Evolutionary conservation across 2,888 invertebrate genomes (phyloP).

Genomic region (Lithophane socia): DNA sequence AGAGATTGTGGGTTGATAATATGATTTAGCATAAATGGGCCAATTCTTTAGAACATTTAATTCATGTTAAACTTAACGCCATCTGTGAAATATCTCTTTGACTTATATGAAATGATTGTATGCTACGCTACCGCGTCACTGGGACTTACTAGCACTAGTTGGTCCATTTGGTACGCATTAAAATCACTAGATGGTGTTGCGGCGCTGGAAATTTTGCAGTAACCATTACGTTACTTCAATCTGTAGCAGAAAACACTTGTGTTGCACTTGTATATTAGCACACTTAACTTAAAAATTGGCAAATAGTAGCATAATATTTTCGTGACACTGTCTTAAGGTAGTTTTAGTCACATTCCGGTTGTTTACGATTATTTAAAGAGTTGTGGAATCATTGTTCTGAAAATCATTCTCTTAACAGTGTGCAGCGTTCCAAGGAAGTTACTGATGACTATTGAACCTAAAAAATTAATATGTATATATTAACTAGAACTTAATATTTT

Average conservation of each 20-base stretch:
- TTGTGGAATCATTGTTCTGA: background rate
- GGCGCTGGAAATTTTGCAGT: background rate
- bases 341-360: too few species aligned
- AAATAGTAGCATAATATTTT: background rate
- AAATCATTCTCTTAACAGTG: background rate
- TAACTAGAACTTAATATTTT: background rate
- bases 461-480: background rate
- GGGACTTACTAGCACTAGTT: background rate
- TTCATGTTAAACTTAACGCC: constrained; percentile 22
- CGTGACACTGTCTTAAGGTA: background rate
- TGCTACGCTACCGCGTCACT: background rate
- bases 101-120: background rate
- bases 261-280: background rate
- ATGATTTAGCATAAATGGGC: background rate
- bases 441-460: background rate
- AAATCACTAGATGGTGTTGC: constrained; percentile 44
- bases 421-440: background rate
- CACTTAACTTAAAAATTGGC: background rate
- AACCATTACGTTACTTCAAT: background rate
- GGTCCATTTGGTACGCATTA: constrained; percentile 6
- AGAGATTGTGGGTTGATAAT: background rate
- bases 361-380: background rate
- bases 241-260: background rate
- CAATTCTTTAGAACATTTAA: background rate
- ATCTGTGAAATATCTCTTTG: constrained; percentile 30